Evolutionary conservation across 1,140 invertebrate species (phyloP).

Genomic region (Drosophila prosaltans): DNA sequence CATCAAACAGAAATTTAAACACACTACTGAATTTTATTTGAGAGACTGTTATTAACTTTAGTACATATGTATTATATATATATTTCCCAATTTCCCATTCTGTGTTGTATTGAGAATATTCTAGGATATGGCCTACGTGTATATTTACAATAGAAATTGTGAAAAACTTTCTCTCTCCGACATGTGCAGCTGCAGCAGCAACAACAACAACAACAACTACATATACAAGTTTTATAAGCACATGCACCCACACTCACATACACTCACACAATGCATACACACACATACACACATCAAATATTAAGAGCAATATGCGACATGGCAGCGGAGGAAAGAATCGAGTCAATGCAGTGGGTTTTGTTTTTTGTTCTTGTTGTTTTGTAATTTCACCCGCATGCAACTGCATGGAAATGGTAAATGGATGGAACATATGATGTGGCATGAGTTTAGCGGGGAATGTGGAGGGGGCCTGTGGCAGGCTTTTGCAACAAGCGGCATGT

Average conservation of each 20-base stretch:
- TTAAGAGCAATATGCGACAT: slow-evolving; percentile 13
- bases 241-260: neutral
- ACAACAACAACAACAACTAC: slow-evolving; percentile 3
- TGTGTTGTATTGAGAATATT: neutral
- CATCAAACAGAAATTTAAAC: too few species aligned
- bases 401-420: slow-evolving; percentile 57
- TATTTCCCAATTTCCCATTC: too few species aligned
- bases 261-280: neutral
- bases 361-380: slow-evolving; percentile 16
- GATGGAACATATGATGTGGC: slow-evolving; percentile 20
- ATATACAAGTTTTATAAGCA: slow-evolving; percentile 5
- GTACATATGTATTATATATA: too few species aligned
- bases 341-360: slow-evolving; percentile 43
- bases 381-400: slow-evolving; percentile 52
- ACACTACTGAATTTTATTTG: too few species aligned
- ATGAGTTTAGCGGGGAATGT: neutral
- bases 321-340: slow-evolving; percentile 16
- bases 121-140: neutral
- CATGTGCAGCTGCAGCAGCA: neutral
- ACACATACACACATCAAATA: slow-evolving; percentile 1
- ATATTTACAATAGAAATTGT: neutral
- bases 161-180: neutral
- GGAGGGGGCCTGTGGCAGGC: neutral
- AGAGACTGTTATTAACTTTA: too few species aligned
- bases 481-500: slow-evolving; percentile 71